These are phyloP conservation scores for Sinonovacula constricta DNA, from an alignment of 1,140 invertebrate species.

Conservation along the genomic window DNA sequence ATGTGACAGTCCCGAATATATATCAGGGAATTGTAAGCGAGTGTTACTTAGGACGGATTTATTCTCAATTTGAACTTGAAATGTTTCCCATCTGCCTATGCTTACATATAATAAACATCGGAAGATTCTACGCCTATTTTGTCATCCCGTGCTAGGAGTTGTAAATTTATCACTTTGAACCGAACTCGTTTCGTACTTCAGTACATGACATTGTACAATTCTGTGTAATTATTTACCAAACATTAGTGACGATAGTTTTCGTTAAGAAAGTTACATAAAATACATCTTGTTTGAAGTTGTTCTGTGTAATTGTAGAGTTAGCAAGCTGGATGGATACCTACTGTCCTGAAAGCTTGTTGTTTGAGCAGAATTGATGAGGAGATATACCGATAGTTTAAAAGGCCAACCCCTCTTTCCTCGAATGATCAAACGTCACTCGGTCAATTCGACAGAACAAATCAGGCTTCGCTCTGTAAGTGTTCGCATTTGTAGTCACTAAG, in stretches of 20 bases:
- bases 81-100: background rate
- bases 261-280: background rate
- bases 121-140: background rate
- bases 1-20: too few relatives aligned
- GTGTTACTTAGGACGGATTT: background rate
- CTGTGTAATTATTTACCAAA: background rate
- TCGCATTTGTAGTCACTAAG: too few relatives aligned
- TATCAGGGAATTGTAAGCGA: too few relatives aligned
- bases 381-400: background rate
- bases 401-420: background rate
- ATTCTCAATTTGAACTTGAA: background rate
- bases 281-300: background rate
- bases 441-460: too few relatives aligned
- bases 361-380: background rate
- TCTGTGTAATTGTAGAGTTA: background rate
- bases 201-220: background rate
- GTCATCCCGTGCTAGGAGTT: too few relatives aligned
- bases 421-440: too few relatives aligned
- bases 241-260: background rate
- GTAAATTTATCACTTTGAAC: too few relatives aligned
- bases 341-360: background rate
- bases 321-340: background rate
- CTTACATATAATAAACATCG: background rate
- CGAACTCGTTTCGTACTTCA: background rate
- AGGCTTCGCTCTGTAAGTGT: too few relatives aligned